Base-by-base conservation (phyloP, 2,888 invertebrate species). In the Calephelis perditalis region DNA sequence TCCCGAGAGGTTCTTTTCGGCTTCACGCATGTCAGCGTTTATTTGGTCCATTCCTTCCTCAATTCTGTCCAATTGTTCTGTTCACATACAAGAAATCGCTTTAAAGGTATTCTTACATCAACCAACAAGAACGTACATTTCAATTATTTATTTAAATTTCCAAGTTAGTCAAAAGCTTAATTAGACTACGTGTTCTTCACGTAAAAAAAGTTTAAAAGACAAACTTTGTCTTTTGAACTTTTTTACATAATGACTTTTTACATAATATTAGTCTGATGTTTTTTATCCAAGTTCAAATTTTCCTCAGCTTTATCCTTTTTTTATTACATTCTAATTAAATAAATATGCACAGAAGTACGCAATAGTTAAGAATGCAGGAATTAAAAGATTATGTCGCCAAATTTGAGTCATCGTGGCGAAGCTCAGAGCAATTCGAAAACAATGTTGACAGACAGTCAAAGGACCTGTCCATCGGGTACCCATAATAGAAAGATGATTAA, bases 31-130 rank as follows among this genome's bases (percentile, higher is more conserved):
- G 87, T 99, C 99, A 68, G 97, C 96, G 91, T 99, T 99, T 91
- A 99, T 99, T 91, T 99, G 98, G 91, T 99, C 99, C 98, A 99
- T 98, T 52, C 99, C 99, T 92, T 99, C 99, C 92, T 99, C 99
- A 90, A 99, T 97, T 78, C 99, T 95, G 91, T 99, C 99, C 94
- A 99, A 92, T 97, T 99, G 99, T 87, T 99, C 99, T 98, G 89
- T 87, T 78, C 76, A 84, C 84, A 90, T 82, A 87, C 77, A 87
- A 76, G 73, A 77, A 79, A 69, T 35, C n/a, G 6, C 36, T 54
- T 54, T 54, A 54, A 36, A 54, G 11, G 7, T 54, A 36, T 7
- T 36, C 54, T 54, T 54, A 36, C 5, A 36, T 54, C 36, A 35
- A 54, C 11, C 7, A 36, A 36, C 2, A 54, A 10, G 7, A 10